These are phyloP conservation scores for Cheilosia vernalis DNA, from an alignment of 2,888 invertebrate species.

Conservation along the genomic window DNA sequence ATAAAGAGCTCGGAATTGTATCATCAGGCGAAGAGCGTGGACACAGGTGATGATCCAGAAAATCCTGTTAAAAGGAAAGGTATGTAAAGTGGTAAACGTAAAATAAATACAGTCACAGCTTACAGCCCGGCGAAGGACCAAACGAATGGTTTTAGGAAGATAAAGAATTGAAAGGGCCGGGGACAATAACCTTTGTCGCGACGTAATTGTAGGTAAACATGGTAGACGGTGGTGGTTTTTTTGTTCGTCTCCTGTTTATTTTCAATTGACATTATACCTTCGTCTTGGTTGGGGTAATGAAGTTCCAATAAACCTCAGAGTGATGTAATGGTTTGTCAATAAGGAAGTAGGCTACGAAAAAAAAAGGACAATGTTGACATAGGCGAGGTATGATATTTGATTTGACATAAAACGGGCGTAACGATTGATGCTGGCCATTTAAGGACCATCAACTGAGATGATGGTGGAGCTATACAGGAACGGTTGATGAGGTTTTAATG, in stretches of 20 bases:
- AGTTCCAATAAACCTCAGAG: slow-evolving; percentile 66
- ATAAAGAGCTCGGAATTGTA: slow-evolving; percentile 82
- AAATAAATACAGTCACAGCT: slow-evolving; percentile 55
- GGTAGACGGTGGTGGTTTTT: background rate
- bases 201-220: slow-evolving; percentile 59
- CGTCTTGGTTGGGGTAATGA: slow-evolving; percentile 46
- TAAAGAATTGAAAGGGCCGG: slow-evolving; percentile 38
- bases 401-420: slow-evolving; percentile 68
- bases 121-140: slow-evolving; percentile 11
- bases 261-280: slow-evolving; percentile 64
- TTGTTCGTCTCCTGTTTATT: slow-evolving; percentile 42
- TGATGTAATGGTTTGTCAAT: slow-evolving; percentile 68
- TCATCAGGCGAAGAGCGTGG: slow-evolving; percentile 81
- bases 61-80: slow-evolving; percentile 84
- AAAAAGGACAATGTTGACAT: slow-evolving; percentile 53
- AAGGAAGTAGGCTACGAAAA: background rate
- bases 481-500: slow-evolving; percentile 54
- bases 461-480: background rate
- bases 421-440: slow-evolving; percentile 28
- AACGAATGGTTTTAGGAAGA: slow-evolving; percentile 44
- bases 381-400: slow-evolving; percentile 33
- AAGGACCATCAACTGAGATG: background rate
- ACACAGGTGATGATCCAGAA: slow-evolving; percentile 82
- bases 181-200: slow-evolving; percentile 64
- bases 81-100: slow-evolving; percentile 79